Base-by-base conservation (phyloP, 30 jellyfish, hydroid and myxozoan species). In the Clytia hemisphaerica region DNA sequence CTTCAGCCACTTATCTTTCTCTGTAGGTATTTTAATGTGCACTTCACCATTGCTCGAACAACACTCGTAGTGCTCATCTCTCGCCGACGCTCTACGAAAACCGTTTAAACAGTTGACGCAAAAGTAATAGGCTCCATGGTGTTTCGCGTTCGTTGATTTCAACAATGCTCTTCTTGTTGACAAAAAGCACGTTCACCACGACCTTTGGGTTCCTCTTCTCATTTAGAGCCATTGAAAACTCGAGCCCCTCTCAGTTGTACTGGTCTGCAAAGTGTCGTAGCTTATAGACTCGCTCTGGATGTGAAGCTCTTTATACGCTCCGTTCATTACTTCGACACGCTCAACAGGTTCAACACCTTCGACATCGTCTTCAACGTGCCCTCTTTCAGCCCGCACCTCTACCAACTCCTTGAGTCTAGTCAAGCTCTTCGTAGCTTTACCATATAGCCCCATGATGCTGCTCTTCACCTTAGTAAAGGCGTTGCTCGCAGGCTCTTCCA, bases 171-270 rank as follows among this genome's bases (percentile, higher is more conserved):
- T 30, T 48, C 28, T 45, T 54, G 18, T 45, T 26, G 19, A 47
- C 50, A 44, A 6, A 45, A 19, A 55, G 69, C 15, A 68, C 76
- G 32, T 68, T 68, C 51, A 68, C 81, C 58, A 35, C 46, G 4
- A 68, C 48, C 36, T 45, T 76, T 4, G 73, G 54, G 31, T 68
- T 68, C 6, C 48, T 30, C 73, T 68, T 44, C 81, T 68, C 81
- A 44, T 48, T 22, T 45, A 68, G 7, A 15, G 74, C 30, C n/a
- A 68, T 45, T 12, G 51, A 76, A 48, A 44, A 68, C 4, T 68
- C 53, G 24, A 68, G 22, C 10, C 61, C 26, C 4, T 48, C 46
- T 76, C 74, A 44, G 77, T 68, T 68, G 55, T 32, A n/a, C 50
- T 48, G 21, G 22, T 68, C 61, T 26, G 46, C 78, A 16, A 22